phyloP scores from a whole-genome alignment of 92 coral and sea anemone genomes.

The Phenganax marumi region DNA sequence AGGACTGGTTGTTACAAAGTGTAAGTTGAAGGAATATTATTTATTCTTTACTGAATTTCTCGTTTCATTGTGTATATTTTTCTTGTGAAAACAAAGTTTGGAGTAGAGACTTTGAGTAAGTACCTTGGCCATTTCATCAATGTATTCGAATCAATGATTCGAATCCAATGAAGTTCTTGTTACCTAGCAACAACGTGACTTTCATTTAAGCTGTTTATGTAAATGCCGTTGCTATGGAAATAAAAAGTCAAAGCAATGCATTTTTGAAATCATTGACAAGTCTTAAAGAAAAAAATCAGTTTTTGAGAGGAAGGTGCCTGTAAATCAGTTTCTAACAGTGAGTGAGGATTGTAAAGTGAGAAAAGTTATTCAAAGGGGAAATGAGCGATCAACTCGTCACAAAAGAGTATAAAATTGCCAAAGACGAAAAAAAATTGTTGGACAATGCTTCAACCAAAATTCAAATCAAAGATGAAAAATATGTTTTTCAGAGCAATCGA shows the following conservation, averaged over 20 bases:
- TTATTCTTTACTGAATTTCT: too few relatives aligned
- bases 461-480: not conserved
- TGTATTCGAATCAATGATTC: too few relatives aligned
- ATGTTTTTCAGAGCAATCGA: not conserved
- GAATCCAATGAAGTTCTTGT: not conserved
- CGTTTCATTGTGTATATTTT: not conserved
- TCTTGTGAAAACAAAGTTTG: not conserved
- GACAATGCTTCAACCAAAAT: not conserved
- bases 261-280: conserved; percentile 16
- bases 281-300: not conserved
- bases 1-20: not conserved
- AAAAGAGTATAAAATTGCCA: not conserved
- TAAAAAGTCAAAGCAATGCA: not conserved
- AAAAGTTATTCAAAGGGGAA: not conserved
- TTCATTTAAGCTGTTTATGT: not conserved
- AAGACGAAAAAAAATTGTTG: not conserved
- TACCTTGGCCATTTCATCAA: too few relatives aligned
- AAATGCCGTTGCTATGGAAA: conserved; percentile 8
- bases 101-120: too few relatives aligned
- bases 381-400: too few relatives aligned
- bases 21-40: too few relatives aligned
- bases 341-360: not conserved
- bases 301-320: not conserved
- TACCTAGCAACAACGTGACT: not conserved
- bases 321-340: not conserved